Conservation (phyloP, 2,888 invertebrate species). For the Trissolcus brochymenae region DNA sequence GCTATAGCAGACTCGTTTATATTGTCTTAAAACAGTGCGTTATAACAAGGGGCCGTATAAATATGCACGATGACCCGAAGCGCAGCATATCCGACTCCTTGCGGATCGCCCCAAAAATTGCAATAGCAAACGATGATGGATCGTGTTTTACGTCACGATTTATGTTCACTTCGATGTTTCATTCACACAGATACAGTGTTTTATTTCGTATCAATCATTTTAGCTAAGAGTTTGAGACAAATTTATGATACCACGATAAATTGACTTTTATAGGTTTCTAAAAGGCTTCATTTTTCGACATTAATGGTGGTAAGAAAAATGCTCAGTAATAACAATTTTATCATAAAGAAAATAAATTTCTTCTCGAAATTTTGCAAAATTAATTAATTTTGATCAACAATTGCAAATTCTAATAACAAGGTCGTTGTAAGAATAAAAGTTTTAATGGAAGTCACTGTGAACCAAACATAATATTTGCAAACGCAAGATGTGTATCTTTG, state of each 20-base stretch:
- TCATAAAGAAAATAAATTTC: too few species aligned
- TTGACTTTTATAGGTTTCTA: slow-evolving; percentile 28
- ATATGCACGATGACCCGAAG: slow-evolving; percentile 38
- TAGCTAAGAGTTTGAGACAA: slow-evolving; percentile 9
- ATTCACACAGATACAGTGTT: slow-evolving; percentile 29
- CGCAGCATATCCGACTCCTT: neutral
- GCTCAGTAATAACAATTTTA: too few species aligned
- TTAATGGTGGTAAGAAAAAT: too few species aligned
- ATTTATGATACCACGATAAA: slow-evolving; percentile 52
- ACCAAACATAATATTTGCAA: slow-evolving; percentile 7
- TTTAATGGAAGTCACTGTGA: neutral
- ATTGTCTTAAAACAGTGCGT: slow-evolving; percentile 41
- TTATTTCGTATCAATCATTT: slow-evolving; percentile 46
- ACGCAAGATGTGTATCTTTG: slow-evolving; percentile 10
- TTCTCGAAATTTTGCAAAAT: too few species aligned
- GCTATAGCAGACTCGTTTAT: slow-evolving; percentile 52
- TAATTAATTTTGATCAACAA: too few species aligned
- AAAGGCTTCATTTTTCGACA: too few species aligned
- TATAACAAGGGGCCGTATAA: slow-evolving; percentile 17
- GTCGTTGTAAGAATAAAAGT: too few species aligned
- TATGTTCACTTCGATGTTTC: slow-evolving; percentile 45
- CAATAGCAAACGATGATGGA: slow-evolving; percentile 47
- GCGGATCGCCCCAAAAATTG: slow-evolving; percentile 25
- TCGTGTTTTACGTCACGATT: slow-evolving; percentile 51
- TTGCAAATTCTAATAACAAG: too few species aligned